Evolutionary conservation across 2,888 invertebrate genomes (phyloP).

Genomic region (Rhogogaster chlorosoma): DNA sequence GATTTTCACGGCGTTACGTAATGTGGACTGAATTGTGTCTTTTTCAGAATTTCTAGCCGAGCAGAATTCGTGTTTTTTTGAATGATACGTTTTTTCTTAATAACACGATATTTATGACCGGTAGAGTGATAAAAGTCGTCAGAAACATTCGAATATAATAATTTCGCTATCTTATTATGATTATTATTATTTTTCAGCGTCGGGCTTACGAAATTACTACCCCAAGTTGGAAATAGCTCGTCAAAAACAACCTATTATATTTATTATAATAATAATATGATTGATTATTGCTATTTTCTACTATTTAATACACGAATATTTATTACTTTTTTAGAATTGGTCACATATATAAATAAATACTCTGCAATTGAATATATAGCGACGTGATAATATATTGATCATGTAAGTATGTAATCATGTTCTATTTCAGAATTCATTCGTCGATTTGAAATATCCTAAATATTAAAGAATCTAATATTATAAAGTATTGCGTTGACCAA

Average conservation of each 20-base stretch:
- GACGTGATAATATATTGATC: neutral
- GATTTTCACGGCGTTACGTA: neutral
- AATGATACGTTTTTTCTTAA: neutral
- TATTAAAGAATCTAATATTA: neutral
- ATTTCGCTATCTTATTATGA: neutral
- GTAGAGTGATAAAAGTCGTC: neutral
- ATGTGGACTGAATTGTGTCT: neutral
- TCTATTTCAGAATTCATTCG: neutral
- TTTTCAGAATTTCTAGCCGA: neutral
- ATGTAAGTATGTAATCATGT: neutral
- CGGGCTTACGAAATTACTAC: neutral
- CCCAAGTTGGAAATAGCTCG: constrained; percentile 6
- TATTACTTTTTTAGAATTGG: constrained; percentile 2
- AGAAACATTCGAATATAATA: neutral
- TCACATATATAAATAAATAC: constrained; percentile 4
- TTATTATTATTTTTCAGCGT: neutral
- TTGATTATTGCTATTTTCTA: constrained; percentile 42
- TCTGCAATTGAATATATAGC: neutral
- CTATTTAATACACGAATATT: constrained; percentile 35
- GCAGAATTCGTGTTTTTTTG: neutral
- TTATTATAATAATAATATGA: neutral
- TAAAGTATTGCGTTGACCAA: neutral
- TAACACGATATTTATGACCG: neutral
- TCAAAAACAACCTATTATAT: neutral
- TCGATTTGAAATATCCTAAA: neutral